Conservation (phyloP, 1,140 invertebrate species). For the Hormaphis cornu region DNA sequence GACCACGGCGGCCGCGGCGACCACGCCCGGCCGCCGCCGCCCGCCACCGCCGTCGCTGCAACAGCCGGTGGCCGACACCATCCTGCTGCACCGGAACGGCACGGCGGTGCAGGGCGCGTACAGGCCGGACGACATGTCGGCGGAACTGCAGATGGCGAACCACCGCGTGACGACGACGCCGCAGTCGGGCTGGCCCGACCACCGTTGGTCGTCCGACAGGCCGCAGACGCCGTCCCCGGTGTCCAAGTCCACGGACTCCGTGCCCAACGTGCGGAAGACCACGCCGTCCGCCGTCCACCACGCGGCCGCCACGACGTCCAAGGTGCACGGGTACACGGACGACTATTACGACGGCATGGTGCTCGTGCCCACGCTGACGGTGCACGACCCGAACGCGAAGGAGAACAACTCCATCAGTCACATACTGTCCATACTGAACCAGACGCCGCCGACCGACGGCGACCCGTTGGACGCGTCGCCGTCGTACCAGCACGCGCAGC, state of each 20-base stretch:
- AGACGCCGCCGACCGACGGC: conserved; percentile 33
- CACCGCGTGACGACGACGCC: neutral
- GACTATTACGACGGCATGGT: conserved; percentile 43
- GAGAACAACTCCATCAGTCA: conserved; percentile 46
- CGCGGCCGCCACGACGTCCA: conserved; percentile 25
- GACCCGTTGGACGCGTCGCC: conserved; percentile 21
- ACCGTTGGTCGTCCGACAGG: neutral
- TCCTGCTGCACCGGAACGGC: conserved; percentile 54
- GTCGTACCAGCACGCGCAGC: conserved; percentile 33
- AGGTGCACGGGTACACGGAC: neutral
- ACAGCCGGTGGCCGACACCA: conserved; percentile 53
- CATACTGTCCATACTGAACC: conserved; percentile 42
- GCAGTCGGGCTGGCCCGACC: no score
- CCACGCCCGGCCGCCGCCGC: neutral
- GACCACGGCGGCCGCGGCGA: neutral
- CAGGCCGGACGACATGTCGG: conserved; percentile 50
- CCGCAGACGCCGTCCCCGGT: neutral
- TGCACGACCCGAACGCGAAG: conserved; percentile 42
- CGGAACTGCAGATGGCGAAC: conserved; percentile 27
- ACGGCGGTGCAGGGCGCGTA: conserved; percentile 48
- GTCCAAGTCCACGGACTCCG: conserved; percentile 15
- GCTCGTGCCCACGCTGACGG: conserved; percentile 47
- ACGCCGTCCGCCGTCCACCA: neutral
- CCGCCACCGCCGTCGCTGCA: conserved; percentile 38
- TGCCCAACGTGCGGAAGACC: conserved; percentile 4